phyloP scores from a whole-genome alignment of 2,113 vertebrate species.

The Chascanopsetta lugubris region DNA sequence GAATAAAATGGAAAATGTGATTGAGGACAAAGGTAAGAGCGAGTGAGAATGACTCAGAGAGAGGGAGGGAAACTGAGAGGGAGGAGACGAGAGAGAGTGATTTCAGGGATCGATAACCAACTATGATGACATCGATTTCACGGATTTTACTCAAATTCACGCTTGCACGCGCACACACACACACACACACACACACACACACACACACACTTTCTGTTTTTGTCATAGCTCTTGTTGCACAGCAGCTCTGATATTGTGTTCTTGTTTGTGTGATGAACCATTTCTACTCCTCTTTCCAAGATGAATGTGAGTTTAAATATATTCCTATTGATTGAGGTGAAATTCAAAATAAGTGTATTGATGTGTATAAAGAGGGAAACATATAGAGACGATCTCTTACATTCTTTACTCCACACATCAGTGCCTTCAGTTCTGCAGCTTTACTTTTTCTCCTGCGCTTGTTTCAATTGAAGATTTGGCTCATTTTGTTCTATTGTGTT shows the following conservation, averaged over 20 bases:
- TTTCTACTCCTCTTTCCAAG: neutral
- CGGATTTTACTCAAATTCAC: neutral
- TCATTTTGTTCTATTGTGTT: neutral
- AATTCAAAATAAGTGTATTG: neutral
- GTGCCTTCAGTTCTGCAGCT: neutral
- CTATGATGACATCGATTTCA: slow-evolving; percentile 19
- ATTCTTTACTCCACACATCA: neutral
- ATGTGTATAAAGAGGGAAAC: no score
- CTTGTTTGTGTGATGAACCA: neutral
- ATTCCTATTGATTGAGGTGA: neutral
- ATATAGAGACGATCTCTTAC: no score
- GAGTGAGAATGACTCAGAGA: slow-evolving; percentile 39
- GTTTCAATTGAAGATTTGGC: neutral
- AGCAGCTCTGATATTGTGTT: neutral
- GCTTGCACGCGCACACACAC: no score
- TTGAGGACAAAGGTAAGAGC: slow-evolving; percentile 29
- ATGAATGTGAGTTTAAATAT: no score
- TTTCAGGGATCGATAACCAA: slow-evolving; percentile 24
- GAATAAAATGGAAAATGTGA: slow-evolving; percentile 58
- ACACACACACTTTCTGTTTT: neutral
- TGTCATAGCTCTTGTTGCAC: no score
- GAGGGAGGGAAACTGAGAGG: neutral
- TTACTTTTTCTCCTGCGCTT: neutral
- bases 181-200: neutral
- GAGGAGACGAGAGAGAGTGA: neutral